Conservation (phyloP, 2,113 vertebrate genomes). For the Ammospiza caudacuta region DNA sequence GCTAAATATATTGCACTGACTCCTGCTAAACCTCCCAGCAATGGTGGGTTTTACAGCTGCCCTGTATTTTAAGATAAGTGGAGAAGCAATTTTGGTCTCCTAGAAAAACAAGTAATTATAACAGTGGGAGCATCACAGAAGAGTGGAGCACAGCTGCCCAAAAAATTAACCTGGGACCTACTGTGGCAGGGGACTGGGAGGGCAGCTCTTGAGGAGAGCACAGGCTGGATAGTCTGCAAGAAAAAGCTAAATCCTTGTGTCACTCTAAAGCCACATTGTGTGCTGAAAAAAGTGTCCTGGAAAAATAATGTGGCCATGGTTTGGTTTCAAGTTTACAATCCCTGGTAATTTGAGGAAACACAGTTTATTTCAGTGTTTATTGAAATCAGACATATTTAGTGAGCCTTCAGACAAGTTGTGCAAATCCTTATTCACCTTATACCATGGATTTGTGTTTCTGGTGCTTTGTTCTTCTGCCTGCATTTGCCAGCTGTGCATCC, state of each 20-base stretch:
- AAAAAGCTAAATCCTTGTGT: not conserved
- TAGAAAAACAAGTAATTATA: not conserved
- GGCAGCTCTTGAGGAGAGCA: not conserved
- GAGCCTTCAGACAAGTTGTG: not conserved
- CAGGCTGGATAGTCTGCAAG: not conserved
- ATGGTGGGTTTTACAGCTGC: not conserved
- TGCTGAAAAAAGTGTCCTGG: not conserved
- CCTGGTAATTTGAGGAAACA: not conserved
- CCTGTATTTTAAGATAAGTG: not conserved
- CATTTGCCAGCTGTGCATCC: rapidly evolving
- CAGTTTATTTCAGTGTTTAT: not conserved
- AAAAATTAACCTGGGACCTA: not conserved
- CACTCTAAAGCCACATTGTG: not conserved
- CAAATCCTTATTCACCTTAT: not conserved
- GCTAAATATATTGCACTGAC: not conserved
- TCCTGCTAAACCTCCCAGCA: not conserved
- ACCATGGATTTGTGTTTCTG: not conserved
- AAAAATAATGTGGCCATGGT: rapidly evolving
- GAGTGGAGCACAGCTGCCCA: not conserved
- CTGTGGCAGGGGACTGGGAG: not conserved
- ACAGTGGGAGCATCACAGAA: not conserved
- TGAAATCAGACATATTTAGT: not conserved
- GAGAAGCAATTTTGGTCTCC: not conserved
- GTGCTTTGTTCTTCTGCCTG: not conserved
- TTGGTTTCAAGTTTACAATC: not conserved